Percentiles rank a stretch among this genome's conserved stretches.
Evolutionary conservation across 2,888 invertebrate species (phyloP).

Genomic region (Acanthosepion esculentum): DNA sequence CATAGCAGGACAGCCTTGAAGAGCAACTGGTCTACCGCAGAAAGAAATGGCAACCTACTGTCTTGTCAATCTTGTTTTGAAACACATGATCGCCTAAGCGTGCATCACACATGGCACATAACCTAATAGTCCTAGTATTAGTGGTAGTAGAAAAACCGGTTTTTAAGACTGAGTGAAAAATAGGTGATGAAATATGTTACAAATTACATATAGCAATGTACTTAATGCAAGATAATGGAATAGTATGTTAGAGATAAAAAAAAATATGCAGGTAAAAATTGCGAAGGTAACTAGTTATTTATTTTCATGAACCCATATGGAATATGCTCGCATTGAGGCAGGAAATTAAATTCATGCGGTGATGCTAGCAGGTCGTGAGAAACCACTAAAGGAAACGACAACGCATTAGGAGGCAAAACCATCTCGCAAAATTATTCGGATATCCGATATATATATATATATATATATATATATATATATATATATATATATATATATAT

Average conservation of each 20-base stretch:
- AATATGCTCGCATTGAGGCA: not conserved
- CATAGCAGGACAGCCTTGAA: no score
- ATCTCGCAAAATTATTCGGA: no score
- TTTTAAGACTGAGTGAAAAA: no score
- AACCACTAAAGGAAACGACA: not conserved
- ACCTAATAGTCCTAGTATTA: no score
- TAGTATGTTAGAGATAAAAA: not conserved
- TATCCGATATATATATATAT: not conserved
- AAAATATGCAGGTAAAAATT: fast-evolving
- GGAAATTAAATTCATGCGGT: not conserved
- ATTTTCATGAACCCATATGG: not conserved
- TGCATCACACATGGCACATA: no score
- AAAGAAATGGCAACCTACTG: no score
- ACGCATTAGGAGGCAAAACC: not conserved
- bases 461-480: not conserved
- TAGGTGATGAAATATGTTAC: no score
- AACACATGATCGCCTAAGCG: no score
- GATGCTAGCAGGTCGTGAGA: not conserved
- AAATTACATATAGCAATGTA: not conserved
- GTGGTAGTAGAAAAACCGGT: no score
- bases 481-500: no score
- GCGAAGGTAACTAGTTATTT: not conserved
- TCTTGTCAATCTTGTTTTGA: no score
- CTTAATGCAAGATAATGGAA: not conserved
- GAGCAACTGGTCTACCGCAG: no score